Conservation (phyloP, 2,113 vertebrate species). For the Stegastes partitus region DNA sequence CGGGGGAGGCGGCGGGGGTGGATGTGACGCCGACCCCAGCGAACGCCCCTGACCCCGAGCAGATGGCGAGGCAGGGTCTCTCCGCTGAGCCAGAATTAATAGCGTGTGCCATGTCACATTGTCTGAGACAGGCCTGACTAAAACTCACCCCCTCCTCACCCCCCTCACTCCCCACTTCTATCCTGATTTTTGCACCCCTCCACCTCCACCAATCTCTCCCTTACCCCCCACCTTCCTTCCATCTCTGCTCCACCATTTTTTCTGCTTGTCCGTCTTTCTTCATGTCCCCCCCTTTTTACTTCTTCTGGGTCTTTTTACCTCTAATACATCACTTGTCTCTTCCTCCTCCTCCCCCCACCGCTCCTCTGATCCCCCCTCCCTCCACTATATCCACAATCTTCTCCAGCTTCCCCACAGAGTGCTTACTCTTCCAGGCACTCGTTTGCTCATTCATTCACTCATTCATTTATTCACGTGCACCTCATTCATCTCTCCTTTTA, state of each 20-base stretch:
- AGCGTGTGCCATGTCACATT: slow-evolving; percentile 92
- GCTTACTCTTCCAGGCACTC: slow-evolving; percentile 54
- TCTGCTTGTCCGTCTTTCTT: neutral
- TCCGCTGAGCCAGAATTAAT: slow-evolving; percentile 91
- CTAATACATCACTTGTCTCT: slow-evolving; percentile 37
- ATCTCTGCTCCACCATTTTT: slow-evolving; percentile 1
- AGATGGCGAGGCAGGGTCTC: slow-evolving; percentile 90
- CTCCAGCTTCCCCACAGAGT: slow-evolving; percentile 50
- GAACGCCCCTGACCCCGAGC: slow-evolving; percentile 89
- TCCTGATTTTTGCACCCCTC: slow-evolving; percentile 46
- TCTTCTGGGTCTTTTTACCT: slow-evolving; percentile 12
- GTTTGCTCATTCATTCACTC: slow-evolving; percentile 69
- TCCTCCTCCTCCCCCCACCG: neutral
- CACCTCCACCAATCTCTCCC: neutral
- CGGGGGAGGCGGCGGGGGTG: slow-evolving; percentile 29
- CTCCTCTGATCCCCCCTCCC: neutral
- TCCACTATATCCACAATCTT: slow-evolving; percentile 28
- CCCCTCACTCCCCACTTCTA: slow-evolving; percentile 5
- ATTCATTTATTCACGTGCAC: slow-evolving; percentile 71
- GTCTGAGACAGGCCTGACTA: slow-evolving; percentile 86
- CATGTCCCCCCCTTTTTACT: neutral
- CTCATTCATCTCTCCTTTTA: slow-evolving; percentile 74
- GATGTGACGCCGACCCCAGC: slow-evolving; percentile 87
- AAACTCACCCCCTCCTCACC: slow-evolving; percentile 33
- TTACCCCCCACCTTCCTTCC: slow-evolving; percentile 5